Evolutionary conservation across 2,113 vertebrate species (phyloP).

Genomic region (Steatornis caripensis): DNA sequence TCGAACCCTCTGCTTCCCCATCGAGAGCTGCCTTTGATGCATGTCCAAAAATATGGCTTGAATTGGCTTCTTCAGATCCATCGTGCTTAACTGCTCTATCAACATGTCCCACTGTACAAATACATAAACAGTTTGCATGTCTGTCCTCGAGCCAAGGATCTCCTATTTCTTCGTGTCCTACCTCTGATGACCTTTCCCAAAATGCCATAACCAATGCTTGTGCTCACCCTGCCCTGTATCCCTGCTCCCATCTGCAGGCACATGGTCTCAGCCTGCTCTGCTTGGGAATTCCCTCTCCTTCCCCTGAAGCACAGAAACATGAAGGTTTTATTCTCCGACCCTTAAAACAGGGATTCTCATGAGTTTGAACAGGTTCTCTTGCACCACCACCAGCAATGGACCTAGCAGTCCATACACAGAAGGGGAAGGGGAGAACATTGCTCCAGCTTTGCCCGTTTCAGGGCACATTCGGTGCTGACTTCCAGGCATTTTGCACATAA

Average conservation of each 20-base stretch:
- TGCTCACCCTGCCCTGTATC: rapidly evolving
- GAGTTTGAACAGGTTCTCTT: neutral
- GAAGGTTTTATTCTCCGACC: neutral
- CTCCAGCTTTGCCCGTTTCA: neutral
- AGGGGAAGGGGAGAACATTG: neutral
- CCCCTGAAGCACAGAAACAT: neutral
- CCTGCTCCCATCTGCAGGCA: neutral
- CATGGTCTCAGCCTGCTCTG: neutral
- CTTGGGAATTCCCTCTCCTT: neutral
- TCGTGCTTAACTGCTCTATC: neutral
- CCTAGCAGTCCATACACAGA: rapidly evolving
- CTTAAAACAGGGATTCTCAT: neutral
- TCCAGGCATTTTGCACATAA: conserved; percentile 1
- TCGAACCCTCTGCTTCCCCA: neutral
- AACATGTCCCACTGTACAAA: neutral
- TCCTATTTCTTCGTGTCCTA: neutral
- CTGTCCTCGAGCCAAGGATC: neutral
- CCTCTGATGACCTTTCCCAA: neutral
- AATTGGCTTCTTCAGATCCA: neutral
- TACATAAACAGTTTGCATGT: neutral
- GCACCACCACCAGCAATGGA: neutral
- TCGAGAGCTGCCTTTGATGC: neutral
- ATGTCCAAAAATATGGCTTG: neutral
- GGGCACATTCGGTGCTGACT: neutral
- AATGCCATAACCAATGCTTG: rapidly evolving